Percentiles rank a stretch among this genome's conserved stretches.
Conservation (phyloP, 2,797 vertebrate species). For the Pygocentrus nattereri region DNA sequence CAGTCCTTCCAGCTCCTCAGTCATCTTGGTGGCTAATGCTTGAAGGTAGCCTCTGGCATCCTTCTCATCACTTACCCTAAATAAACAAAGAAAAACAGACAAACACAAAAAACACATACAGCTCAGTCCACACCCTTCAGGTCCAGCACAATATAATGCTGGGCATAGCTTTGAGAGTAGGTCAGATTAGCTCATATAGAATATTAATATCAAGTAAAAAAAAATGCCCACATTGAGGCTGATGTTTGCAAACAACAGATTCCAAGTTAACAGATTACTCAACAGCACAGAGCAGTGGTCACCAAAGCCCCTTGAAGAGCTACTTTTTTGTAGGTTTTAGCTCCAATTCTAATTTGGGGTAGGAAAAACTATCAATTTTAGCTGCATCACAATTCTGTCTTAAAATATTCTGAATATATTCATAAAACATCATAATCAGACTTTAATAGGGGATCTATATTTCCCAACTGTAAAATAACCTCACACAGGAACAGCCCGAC, state of each 20-base stretch:
- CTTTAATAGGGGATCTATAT: no score
- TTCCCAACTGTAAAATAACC: no score
- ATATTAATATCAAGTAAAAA: neutral
- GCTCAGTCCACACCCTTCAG: neutral
- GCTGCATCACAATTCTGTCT: no score
- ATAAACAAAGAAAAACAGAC: conserved; percentile 24
- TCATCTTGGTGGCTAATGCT: conserved; percentile 98
- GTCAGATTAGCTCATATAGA: neutral
- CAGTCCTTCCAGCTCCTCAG: conserved; percentile 94
- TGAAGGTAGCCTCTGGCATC: conserved; percentile 97
- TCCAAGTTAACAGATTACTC: no score
- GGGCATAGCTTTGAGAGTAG: neutral
- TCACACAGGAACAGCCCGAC: no score
- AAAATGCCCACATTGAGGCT: conserved; percentile 2
- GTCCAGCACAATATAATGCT: neutral
- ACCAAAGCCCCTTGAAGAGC: no score
- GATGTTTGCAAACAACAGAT: neutral
- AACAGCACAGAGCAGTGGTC: neutral
- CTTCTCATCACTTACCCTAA: conserved; percentile 98
- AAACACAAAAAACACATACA: conserved; percentile 29
- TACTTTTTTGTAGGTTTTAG: no score
- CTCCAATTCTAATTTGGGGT: no score
- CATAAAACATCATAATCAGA: no score
- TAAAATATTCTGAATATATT: no score
- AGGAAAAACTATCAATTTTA: no score